phyloP scores from a whole-genome alignment of 23 tunicate genomes.

The Trididemnum miniatum region DNA sequence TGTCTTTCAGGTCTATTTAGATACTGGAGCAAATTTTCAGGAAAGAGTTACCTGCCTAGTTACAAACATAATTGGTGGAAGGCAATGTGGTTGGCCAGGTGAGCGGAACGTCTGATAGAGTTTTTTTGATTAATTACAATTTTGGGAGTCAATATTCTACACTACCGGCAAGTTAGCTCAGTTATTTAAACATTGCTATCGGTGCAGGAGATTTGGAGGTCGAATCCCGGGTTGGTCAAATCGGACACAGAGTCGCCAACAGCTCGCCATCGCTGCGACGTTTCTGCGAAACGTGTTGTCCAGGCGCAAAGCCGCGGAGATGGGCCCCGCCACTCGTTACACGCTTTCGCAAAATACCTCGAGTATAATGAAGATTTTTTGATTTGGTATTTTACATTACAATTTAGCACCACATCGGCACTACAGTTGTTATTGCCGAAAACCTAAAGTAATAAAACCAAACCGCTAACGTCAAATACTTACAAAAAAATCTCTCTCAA shows the following conservation, averaged over 20 bases:
- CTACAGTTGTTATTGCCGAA: too few relatives aligned
- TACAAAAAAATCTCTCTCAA: too few relatives aligned
- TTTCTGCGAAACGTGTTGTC: not conserved
- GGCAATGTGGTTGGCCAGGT: constrained; percentile 76
- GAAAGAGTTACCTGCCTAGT: constrained; percentile 31
- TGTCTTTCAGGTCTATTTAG: constrained; percentile 39
- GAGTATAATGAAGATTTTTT: not conserved
- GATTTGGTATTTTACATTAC: too few relatives aligned
- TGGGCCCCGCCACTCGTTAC: not conserved
- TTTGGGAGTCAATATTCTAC: too few relatives aligned
- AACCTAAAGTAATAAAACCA: too few relatives aligned
- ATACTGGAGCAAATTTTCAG: constrained; percentile 27
- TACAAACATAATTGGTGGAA: not conserved
- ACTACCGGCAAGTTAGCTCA: too few relatives aligned
- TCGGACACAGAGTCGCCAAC: not conserved
- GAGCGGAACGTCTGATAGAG: too few relatives aligned
- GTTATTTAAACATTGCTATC: too few relatives aligned
- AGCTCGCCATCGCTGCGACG: not conserved
- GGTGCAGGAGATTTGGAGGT: not conserved
- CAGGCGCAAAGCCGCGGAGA: not conserved
- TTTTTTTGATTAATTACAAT: too few relatives aligned
- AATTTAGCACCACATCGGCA: too few relatives aligned
- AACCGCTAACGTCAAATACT: too few relatives aligned
- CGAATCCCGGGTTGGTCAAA: not conserved
- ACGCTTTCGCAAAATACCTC: not conserved